Evolutionary conservation across 2,113 vertebrate species (phyloP).

Genomic region (Pao palembangensis): DNA sequence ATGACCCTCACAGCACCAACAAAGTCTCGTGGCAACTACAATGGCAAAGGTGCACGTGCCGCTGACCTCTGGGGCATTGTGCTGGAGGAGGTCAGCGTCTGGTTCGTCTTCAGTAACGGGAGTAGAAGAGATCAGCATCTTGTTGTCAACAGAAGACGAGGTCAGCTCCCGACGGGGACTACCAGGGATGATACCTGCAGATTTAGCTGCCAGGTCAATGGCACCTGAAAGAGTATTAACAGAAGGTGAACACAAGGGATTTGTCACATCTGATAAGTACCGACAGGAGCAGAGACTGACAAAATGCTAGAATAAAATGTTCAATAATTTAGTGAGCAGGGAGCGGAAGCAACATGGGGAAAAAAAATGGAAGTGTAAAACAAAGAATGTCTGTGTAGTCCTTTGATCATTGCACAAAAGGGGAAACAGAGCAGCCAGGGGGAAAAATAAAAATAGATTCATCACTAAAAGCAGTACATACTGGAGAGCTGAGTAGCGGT

Average conservation of each 20-base stretch:
- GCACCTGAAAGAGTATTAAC: slow-evolving; percentile 76
- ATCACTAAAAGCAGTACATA: slow-evolving; percentile 54
- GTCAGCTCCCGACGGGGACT: slow-evolving; percentile 80
- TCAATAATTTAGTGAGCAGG: not conserved
- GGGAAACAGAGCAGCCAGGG: no score
- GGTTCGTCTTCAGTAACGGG: slow-evolving; percentile 38
- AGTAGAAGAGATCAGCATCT: slow-evolving; percentile 18
- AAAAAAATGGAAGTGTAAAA: no score
- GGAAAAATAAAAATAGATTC: no score
- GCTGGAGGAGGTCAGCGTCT: slow-evolving; percentile 56
- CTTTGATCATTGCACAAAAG: no score
- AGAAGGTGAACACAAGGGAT: slow-evolving; percentile 7
- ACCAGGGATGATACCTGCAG: slow-evolving; percentile 92
- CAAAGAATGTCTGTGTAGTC: no score
- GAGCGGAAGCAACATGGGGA: no score
- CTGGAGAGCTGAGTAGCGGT: slow-evolving; percentile 80
- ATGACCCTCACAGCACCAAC: no score
- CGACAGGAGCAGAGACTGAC: not conserved
- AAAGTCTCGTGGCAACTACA: no score
- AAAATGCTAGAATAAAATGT: not conserved
- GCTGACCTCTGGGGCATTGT: slow-evolving; percentile 71
- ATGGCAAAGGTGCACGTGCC: slow-evolving; percentile 6
- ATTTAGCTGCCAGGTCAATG: slow-evolving; percentile 91
- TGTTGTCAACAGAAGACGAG: slow-evolving; percentile 39
- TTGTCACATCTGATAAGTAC: not conserved